phyloP scores from a whole-genome alignment of 2,888 invertebrate genomes.

The Papilio gigon region DNA sequence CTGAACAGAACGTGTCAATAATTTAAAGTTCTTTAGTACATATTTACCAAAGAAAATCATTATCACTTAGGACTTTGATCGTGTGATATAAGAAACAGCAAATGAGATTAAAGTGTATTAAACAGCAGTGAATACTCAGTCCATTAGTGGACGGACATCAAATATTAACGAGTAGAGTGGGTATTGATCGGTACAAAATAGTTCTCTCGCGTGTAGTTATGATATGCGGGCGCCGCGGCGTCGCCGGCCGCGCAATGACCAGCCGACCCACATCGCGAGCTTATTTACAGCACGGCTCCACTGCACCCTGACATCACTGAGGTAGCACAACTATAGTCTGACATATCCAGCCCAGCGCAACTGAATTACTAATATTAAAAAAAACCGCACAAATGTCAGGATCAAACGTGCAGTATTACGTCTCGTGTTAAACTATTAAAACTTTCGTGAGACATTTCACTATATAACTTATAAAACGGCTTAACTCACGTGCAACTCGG shows the following conservation, averaged over 20 bases:
- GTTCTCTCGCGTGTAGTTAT: conserved; percentile 14
- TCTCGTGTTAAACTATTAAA: too few species aligned
- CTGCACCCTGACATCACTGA: conserved; percentile 13
- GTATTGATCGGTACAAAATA: conserved; percentile 15
- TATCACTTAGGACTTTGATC: too few species aligned
- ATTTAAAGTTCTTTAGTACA: too few species aligned
- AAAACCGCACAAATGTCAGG: too few species aligned
- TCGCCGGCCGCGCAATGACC: conserved; percentile 52
- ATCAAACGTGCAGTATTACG: too few species aligned
- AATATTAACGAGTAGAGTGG: conserved; percentile 23
- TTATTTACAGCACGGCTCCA: conserved; percentile 53
- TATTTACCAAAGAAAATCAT: too few species aligned
- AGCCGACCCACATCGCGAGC: conserved; percentile 58
- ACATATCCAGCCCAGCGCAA: neutral
- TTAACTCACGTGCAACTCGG: too few species aligned
- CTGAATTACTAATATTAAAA: too few species aligned
- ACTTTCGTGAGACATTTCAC: too few species aligned
- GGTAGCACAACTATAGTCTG: neutral
- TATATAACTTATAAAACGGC: too few species aligned
- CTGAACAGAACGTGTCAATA: too few species aligned
- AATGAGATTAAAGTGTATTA: neutral
- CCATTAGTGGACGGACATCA: conserved; percentile 1
- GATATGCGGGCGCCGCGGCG: conserved; percentile 36
- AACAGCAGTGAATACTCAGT: neutral
- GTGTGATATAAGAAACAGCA: too few species aligned